Evolutionary conservation across 2,888 invertebrate genomes (phyloP), one percentile per base, ranked within the genome.

Genomic region (Mayetiola destructor): DNA sequence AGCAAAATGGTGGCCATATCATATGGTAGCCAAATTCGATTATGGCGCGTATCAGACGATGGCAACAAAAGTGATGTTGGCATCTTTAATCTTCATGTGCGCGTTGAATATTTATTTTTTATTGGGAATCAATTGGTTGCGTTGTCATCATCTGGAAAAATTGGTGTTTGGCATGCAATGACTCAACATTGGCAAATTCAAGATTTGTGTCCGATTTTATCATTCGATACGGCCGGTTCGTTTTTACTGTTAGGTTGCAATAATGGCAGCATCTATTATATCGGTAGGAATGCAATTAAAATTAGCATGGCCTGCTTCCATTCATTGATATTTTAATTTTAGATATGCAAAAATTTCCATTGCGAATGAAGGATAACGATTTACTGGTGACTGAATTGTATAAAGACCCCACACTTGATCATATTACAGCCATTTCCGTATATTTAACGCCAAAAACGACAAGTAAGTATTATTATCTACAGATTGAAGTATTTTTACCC

Each of bases 101-200:
- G 89, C 1, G 93, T 97, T 9, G 96, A 97, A 68, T 91, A 93
- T 71, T 77, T 99, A 57, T 89, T 99, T 69, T 99, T 97, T 71
- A 96, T 97, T 68, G 96, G 97, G 1, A 93, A 91, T 62, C 97
- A 97, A 68, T 74, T 97, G 62, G 97, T 99, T n/a, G 96, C 96
- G 0, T 75, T 97, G 27, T 93, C 93, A 42, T 84, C 86, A 2
- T 83, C 84, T 8, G 92, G 92, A 5, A 95, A 95, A 73, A 89
- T 97, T 21, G 96, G 97, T 1, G 96, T 97, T n/a, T 97, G 96
- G 96, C 96, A 97, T 72, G 91, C 95, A 0, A 95, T 95, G 85
- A 94, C 95, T 0, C 94, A 95, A 66, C 94, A 96, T 72, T 97
- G 96, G 94, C 96, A 96, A 76, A 87, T 92, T 40, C 94, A 95